Percentiles rank a stretch among this genome's conserved stretches.
Evolutionary conservation across 1,140 invertebrate genomes (phyloP).

Genomic region (Meloidogyne exigua): DNA sequence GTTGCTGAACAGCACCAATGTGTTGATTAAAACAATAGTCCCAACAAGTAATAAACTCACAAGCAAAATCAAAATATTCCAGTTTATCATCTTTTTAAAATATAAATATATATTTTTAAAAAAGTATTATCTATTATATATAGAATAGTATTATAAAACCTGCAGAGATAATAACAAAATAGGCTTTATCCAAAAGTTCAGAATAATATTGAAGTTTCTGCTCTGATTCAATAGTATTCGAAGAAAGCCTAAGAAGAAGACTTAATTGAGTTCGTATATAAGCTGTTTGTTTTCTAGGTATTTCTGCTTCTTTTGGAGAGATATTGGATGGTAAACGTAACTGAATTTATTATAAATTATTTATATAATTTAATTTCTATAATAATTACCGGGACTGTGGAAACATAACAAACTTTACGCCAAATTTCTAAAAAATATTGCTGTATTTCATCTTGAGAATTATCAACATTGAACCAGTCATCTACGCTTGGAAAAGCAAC

Average conservation of each 20-base stretch:
- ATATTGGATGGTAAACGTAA: slow-evolving; percentile 16
- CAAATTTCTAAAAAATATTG: slow-evolving; percentile 35
- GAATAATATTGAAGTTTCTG: slow-evolving; percentile 29
- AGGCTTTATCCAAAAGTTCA: slow-evolving; percentile 34
- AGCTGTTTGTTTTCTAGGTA: slow-evolving; percentile 38
- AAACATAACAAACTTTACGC: slow-evolving; percentile 39
- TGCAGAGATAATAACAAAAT: slow-evolving; percentile 26
- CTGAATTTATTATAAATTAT: not conserved
- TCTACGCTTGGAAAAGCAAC: slow-evolving; percentile 27
- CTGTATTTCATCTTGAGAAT: slow-evolving; percentile 12
- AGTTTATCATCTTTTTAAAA: slow-evolving; percentile 12
- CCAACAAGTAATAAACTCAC: slow-evolving; percentile 39
- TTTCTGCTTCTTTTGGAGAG: slow-evolving; percentile 25
- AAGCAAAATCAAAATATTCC: slow-evolving; percentile 29
- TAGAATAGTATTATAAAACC: too few species aligned
- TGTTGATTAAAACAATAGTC: slow-evolving; percentile 35
- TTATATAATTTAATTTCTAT: not conserved
- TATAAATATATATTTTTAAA: too few species aligned
- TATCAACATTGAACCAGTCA: slow-evolving; percentile 21
- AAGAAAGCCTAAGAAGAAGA: slow-evolving; percentile 22
- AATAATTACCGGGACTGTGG: slow-evolving; percentile 17
- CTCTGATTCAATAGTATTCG: slow-evolving; percentile 15
- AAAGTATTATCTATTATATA: not conserved
- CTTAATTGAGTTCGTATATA: slow-evolving; percentile 34
- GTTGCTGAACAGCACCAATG: not conserved